Conservation (phyloP, 2,113 vertebrate genomes). For the western clawed frog (Xenopus tropicalis) region UCB_Xtro_10.0 CM004443.2:178112501-178113000, state of each 20-base stretch:
- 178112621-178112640: no score
- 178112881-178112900: conserved; percentile 38
- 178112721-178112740: conserved; percentile 61
- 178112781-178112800: conserved; percentile 51
- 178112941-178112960: conserved; percentile 38
- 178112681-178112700: conserved; percentile 63
- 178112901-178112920: conserved; percentile 13
- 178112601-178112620: no score
- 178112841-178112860: conserved; percentile 62
- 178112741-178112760: conserved; percentile 59
- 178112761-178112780: conserved; percentile 55
- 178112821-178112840: conserved; percentile 57
- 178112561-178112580: no score
- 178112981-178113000: conserved; percentile 29
- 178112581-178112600: no score
- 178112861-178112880: conserved; percentile 56
- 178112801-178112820: conserved; percentile 50
- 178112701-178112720: conserved; percentile 60
- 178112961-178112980: conserved; percentile 43
- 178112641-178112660: conserved; percentile 27
- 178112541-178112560: no score
- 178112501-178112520: no score
- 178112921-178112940: conserved; percentile 35
- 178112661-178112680: conserved; percentile 65
- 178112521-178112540: no score